phyloP scores from a whole-genome alignment of 2,888 invertebrate genomes.

The Clunio marinus region DNA sequence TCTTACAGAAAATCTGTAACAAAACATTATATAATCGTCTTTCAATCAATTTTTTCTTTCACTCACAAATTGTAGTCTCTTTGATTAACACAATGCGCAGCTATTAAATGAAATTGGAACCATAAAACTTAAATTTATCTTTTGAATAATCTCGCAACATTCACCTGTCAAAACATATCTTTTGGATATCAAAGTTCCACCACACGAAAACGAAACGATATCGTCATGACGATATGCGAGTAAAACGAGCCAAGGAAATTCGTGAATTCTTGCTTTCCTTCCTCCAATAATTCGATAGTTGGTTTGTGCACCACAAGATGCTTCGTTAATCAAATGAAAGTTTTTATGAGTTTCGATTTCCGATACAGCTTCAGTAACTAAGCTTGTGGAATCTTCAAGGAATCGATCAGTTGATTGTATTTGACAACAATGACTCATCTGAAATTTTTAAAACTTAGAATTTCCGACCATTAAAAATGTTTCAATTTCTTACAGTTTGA shows the following conservation, averaged over 20 bases:
- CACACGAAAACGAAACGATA: not conserved
- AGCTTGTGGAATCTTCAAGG: no score
- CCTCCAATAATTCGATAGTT: not conserved
- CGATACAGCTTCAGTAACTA: no score
- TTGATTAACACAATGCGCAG: not conserved
- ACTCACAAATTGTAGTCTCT: not conserved
- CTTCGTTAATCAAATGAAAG: not conserved
- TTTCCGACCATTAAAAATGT: no score
- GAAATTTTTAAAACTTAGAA: no score
- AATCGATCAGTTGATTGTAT: no score
- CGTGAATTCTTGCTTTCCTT: not conserved
- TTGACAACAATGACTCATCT: no score
- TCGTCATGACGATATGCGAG: not conserved
- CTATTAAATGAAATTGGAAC: no score
- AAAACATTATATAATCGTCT: not conserved
- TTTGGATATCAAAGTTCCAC: not conserved
- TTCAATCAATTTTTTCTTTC: not conserved
- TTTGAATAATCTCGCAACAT: no score
- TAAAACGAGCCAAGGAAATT: not conserved
- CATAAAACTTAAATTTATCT: no score
- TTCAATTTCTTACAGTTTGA: no score
- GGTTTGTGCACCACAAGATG: not conserved
- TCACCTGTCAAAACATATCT: not conserved
- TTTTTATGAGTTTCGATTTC: no score
- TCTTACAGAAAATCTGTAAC: not conserved